Percentiles rank a stretch among this genome's conserved stretches.
Conservation (phyloP, 2,888 invertebrate genomes). For the Dolomedes plantarius region DNA sequence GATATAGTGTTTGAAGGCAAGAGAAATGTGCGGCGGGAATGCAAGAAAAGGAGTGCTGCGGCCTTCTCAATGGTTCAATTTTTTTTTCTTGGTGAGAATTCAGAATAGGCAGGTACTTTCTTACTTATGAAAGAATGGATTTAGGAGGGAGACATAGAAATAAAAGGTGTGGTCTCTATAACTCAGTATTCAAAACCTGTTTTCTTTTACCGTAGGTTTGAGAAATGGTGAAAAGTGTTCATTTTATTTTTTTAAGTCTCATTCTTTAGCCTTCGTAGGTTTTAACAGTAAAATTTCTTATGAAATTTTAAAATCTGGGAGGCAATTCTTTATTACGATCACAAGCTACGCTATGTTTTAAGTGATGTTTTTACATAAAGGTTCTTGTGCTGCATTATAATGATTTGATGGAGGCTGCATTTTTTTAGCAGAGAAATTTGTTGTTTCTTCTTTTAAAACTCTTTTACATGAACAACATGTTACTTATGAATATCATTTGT, state of each 20-base stretch:
- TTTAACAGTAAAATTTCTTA: conserved; percentile 52
- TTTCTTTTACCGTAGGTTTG: conserved; percentile 55
- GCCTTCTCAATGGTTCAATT: conserved; percentile 6
- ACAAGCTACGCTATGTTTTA: no score
- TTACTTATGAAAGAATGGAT: conserved; percentile 57
- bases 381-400: no score
- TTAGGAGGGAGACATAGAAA: conserved; percentile 41
- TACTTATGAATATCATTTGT: no score
- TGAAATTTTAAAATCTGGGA: conserved; percentile 24
- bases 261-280: conserved; percentile 13
- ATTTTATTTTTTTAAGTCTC: neutral
- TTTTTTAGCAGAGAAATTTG: no score
- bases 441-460: no score
- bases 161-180: conserved; percentile 61
- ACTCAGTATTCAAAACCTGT: conserved; percentile 58
- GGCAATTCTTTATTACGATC: no score
- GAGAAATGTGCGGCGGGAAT: conserved; percentile 44
- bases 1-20: conserved; percentile 48
- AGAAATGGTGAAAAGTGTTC: conserved; percentile 39
- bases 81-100: conserved; percentile 32
- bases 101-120: conserved; percentile 52
- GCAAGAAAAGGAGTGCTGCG: conserved; percentile 60
- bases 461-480: no score
- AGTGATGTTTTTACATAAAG: no score
- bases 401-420: no score